Base-by-base conservation (phyloP, 1,140 invertebrate species). In the Polypedilum vanderplanki region DNA sequence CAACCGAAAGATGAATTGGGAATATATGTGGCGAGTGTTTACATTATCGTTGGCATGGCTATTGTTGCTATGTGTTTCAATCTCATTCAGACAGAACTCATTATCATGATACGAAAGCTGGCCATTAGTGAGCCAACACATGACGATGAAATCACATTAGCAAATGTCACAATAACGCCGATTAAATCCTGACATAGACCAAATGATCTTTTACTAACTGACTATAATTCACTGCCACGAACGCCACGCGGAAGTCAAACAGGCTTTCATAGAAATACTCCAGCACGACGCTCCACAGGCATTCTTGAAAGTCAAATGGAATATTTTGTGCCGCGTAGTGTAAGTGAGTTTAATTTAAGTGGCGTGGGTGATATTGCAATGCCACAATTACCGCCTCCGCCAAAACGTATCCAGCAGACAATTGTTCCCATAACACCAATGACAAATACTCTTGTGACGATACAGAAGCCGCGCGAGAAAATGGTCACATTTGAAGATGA, bases 61-160 rank as follows among this genome's bases (percentile, higher is more conserved):
- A 87, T 98, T 74, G 91, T 98, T 76, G 96, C 96, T 17, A 98
- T 98, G 93, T 97, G 95, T 83, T 98, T 97, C 84, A 96, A 95
- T 82, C 85, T 98, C 70, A 93, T 98, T 76, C 95, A 98, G 84
- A 95, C 97, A 79, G 94, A 98, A 83, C 90, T 97, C 78, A 88
- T 93, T 75, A 81, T 86, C 75, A 85, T 88, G 78, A 82, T 90
- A 79, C 85, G 89, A 76, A 85, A 86, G 75, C 86, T 88, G 78
- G 85, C 85, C 78, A 81, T 81, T 1, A 79, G 82, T 75, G 80
- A 82, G 76, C 79, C 81, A 73, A 41, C 75, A 12, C 75, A 67
- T 20, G 70, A 40, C 12, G 81, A 83, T 76, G 81, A 83, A 74
- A 75, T 83, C 18, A 77, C 81, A 5, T 79, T 83, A 65, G 81